These are phyloP conservation scores for Conus canariensis DNA, from an alignment of 2,888 invertebrate genomes.

Conservation along the genomic window DNA sequence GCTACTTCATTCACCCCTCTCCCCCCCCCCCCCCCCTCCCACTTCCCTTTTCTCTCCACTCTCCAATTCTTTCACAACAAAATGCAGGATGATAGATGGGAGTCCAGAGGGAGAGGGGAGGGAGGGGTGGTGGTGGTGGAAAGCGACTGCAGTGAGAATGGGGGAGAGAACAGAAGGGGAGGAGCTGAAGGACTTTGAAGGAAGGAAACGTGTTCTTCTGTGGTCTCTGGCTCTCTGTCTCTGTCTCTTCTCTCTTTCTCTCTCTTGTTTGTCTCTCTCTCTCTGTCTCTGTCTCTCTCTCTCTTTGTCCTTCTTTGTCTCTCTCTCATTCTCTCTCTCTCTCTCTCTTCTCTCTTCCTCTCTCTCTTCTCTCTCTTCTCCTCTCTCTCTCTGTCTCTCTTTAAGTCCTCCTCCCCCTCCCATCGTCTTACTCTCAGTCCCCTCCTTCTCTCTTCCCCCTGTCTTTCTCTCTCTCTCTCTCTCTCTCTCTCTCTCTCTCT, in stretches of 20 bases:
- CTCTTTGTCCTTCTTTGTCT: neutral
- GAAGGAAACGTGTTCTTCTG: too few species aligned
- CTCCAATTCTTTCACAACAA: too few species aligned
- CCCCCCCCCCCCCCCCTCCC: neutral
- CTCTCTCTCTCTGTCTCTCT: constrained; percentile 4
- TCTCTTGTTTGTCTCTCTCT: neutral
- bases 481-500: neutral
- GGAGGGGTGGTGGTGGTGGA: too few species aligned
- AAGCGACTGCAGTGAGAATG: too few species aligned
- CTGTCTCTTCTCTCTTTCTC: neutral
- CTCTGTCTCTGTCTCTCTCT: neutral
- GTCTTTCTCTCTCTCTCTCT: neutral
- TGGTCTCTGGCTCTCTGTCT: too few species aligned
- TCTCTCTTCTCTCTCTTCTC: neutral
- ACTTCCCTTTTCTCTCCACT: too few species aligned
- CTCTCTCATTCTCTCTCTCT: neutral
- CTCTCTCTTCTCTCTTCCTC: neutral
- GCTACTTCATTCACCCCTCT: too few species aligned
- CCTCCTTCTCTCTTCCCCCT: neutral
- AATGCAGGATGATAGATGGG: too few species aligned
- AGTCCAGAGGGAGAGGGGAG: too few species aligned
- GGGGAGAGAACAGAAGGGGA: too few species aligned
- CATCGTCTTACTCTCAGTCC: neutral
- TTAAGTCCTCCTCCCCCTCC: neutral
- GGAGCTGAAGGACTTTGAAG: too few species aligned